These are phyloP conservation scores for Phoxinus dragarum DNA, from an alignment of 2,797 vertebrate species.

Conservation along the genomic window DNA sequence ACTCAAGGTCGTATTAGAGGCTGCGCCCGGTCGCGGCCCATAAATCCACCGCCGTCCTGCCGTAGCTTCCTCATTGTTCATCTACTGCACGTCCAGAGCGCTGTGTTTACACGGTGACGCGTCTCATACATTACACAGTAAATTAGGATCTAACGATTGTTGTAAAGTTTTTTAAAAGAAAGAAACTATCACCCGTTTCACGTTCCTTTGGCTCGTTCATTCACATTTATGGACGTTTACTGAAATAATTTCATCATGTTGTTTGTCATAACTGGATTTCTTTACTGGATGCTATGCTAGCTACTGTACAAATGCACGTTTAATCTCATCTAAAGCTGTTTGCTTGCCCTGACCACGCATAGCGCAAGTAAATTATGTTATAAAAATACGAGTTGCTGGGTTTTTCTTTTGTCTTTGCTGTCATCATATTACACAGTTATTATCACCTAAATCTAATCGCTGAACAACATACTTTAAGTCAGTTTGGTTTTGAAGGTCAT, in stretches of 20 bases:
- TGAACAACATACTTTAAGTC: background rate
- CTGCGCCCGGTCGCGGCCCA: constrained; percentile 59
- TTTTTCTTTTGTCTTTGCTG: background rate
- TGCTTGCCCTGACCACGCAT: background rate
- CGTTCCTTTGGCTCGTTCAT: background rate
- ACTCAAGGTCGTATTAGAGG: constrained; percentile 61
- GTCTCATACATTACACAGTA: constrained; percentile 68
- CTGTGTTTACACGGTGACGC: constrained; percentile 67
- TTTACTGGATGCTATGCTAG: background rate
- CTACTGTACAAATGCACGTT: background rate
- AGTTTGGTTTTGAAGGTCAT: background rate
- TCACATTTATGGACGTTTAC: background rate
- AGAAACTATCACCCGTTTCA: constrained; percentile 56
- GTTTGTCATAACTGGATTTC: background rate
- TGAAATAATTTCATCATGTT: constrained; percentile 3
- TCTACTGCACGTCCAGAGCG: constrained; percentile 64
- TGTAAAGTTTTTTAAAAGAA: constrained; percentile 64
- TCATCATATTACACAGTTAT: background rate
- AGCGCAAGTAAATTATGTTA: background rate
- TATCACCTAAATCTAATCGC: background rate
- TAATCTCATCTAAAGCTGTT: background rate
- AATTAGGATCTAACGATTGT: constrained; percentile 70
- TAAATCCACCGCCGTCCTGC: constrained; percentile 62
- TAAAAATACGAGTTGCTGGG: background rate
- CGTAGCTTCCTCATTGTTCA: constrained; percentile 59